Evolutionary conservation across 2,113 vertebrate genomes (phyloP).

Genomic region (Gambusia holbrooki): DNA sequence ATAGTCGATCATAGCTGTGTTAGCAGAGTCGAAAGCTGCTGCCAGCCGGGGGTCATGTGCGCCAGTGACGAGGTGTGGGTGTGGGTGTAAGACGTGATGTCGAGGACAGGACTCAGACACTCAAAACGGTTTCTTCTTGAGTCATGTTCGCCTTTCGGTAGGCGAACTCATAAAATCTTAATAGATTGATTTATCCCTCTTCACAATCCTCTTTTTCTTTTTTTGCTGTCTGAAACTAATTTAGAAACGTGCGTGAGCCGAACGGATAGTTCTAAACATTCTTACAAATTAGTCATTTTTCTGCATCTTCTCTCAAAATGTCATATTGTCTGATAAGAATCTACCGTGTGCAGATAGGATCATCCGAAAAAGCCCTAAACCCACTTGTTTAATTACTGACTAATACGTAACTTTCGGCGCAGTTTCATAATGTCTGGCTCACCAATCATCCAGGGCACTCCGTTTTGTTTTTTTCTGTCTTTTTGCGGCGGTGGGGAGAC

Average conservation of each 20-base stretch:
- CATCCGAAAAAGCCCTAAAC: neutral
- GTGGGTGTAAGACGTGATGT: constrained; percentile 3
- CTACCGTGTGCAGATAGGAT: neutral
- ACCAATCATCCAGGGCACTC: constrained; percentile 13
- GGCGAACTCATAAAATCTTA: neutral
- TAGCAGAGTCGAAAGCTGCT: constrained; percentile 25
- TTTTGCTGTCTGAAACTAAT: constrained; percentile 2
- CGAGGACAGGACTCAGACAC: constrained; percentile 4
- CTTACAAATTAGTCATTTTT: constrained; percentile 8
- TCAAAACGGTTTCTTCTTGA: neutral
- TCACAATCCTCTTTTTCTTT: neutral
- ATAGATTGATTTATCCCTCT: neutral
- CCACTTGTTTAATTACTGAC: neutral
- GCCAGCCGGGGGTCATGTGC: constrained; percentile 20
- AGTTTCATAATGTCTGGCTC: constrained; percentile 28
- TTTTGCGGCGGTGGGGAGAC: neutral
- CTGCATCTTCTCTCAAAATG: constrained; percentile 11
- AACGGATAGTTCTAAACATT: neutral
- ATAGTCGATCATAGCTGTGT: neutral
- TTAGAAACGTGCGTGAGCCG: constrained; percentile 18
- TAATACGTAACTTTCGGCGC: neutral
- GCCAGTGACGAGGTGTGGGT: constrained; percentile 1
- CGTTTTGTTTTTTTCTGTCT: neutral
- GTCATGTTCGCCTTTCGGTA: neutral
- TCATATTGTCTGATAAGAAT: constrained; percentile 1